Evolutionary conservation across 1,140 invertebrate species (phyloP).

Genomic region (Druon quercuslanigerum): DNA sequence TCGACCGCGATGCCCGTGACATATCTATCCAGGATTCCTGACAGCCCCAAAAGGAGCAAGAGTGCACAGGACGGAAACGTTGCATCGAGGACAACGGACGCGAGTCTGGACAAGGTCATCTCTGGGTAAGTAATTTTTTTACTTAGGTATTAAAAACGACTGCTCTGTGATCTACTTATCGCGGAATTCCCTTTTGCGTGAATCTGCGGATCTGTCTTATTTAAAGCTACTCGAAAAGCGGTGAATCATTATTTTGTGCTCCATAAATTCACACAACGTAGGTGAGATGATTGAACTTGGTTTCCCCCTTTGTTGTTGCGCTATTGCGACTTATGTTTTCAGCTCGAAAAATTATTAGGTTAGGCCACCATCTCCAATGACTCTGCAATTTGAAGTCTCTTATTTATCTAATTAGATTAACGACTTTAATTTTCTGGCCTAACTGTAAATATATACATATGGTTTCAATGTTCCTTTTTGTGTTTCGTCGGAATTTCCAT

Average conservation of each 20-base stretch:
- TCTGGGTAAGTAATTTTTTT: conserved; percentile 45
- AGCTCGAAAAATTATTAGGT: conserved; percentile 50
- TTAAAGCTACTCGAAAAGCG: not conserved
- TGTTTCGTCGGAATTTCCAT: not conserved
- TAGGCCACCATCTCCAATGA: conserved; percentile 57
- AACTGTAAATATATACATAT: not conserved
- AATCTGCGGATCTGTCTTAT: not conserved
- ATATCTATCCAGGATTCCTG: conserved; percentile 56
- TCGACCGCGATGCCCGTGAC: conserved; percentile 65
- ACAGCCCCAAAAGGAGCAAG: conserved; percentile 54
- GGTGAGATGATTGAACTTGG: conserved; percentile 19
- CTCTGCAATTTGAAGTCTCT: conserved; percentile 58
- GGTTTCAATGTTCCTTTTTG: not conserved
- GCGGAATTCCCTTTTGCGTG: conserved; percentile 33
- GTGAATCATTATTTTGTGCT: conserved; percentile 31
- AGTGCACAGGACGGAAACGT: conserved; percentile 42
- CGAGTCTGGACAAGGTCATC: conserved; percentile 47
- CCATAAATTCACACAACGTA: conserved; percentile 33
- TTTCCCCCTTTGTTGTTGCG: conserved; percentile 45
- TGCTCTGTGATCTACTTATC: conserved; percentile 18
- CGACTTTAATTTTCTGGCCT: conserved; percentile 7
- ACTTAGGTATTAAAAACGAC: not conserved
- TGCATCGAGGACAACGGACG: conserved; percentile 40
- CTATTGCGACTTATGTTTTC: conserved; percentile 40
- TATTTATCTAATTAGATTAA: conserved; percentile 13